These are phyloP conservation scores for Ceyx melanurus DNA, from an alignment of 2,113 vertebrate genomes.

Conservation along the genomic window DNA sequence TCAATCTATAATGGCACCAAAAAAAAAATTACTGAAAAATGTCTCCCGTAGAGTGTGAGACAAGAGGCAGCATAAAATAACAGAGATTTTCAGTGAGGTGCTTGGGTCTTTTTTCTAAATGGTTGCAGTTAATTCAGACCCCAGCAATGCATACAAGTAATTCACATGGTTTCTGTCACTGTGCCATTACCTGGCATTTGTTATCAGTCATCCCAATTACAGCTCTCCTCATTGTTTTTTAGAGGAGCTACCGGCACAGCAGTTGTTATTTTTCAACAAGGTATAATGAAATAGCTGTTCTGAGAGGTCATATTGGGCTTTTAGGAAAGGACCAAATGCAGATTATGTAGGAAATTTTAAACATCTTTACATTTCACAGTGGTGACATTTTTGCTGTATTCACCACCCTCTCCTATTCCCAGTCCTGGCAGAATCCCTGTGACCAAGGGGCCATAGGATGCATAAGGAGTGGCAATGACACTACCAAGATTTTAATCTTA, in stretches of 20 bases:
- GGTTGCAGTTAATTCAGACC: neutral
- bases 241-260: neutral
- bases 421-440: neutral
- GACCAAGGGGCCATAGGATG: neutral
- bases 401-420: neutral
- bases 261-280: neutral
- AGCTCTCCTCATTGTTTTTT: neutral
- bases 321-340: neutral
- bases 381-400: neutral
- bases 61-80: neutral
- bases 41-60: neutral
- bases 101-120: neutral
- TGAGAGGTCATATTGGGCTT: neutral
- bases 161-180: neutral
- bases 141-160: neutral
- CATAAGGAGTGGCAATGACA: neutral
- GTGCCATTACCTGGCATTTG: neutral
- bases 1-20: conserved; percentile 2
- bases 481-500: neutral
- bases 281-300: neutral
- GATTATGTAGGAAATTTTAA: neutral
- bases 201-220: neutral
- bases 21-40: neutral
- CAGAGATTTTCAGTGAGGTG: neutral
- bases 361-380: neutral